Percentiles rank a stretch among this genome's conserved stretches.
Evolutionary conservation across 2,888 invertebrate genomes (phyloP).

Genomic region (Deilephila elpenor): DNA sequence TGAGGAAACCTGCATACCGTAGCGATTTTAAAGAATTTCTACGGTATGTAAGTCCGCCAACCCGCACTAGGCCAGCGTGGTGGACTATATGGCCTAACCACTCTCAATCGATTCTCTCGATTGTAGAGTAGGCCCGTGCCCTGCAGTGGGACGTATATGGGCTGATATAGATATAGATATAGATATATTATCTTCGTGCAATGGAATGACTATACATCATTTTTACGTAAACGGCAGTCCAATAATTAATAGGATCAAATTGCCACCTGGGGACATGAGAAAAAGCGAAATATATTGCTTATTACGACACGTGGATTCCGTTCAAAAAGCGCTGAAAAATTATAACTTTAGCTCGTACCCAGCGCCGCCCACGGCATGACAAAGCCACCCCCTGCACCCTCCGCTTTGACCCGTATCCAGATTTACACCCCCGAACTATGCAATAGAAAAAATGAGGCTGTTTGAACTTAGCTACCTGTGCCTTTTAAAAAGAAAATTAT

Average conservation of each 20-base stretch:
- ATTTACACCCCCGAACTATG: slow-evolving; percentile 4
- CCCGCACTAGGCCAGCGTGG: too few species aligned
- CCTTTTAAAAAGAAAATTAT: background rate
- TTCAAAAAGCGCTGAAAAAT: background rate
- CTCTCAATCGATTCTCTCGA: too few species aligned
- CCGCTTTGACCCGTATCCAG: background rate
- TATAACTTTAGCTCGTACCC: background rate
- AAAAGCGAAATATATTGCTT: slow-evolving; percentile 1
- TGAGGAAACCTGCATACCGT: too few species aligned
- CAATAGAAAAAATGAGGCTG: slow-evolving; percentile 6
- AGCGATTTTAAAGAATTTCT: too few species aligned
- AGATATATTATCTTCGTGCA: too few species aligned
- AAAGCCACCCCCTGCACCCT: background rate
- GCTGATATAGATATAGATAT: too few species aligned
- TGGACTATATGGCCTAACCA: too few species aligned
- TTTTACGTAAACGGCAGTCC: background rate
- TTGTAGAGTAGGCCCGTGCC: too few species aligned
- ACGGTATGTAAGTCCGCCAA: too few species aligned
- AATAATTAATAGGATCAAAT: background rate
- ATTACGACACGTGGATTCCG: background rate
- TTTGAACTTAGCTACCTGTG: background rate
- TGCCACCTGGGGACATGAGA: background rate
- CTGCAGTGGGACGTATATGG: too few species aligned
- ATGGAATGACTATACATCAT: too few species aligned
- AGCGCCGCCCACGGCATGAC: slow-evolving; percentile 5